phyloP scores from a whole-genome alignment of 2,888 invertebrate species.

The Galeruca laticollis region DNA sequence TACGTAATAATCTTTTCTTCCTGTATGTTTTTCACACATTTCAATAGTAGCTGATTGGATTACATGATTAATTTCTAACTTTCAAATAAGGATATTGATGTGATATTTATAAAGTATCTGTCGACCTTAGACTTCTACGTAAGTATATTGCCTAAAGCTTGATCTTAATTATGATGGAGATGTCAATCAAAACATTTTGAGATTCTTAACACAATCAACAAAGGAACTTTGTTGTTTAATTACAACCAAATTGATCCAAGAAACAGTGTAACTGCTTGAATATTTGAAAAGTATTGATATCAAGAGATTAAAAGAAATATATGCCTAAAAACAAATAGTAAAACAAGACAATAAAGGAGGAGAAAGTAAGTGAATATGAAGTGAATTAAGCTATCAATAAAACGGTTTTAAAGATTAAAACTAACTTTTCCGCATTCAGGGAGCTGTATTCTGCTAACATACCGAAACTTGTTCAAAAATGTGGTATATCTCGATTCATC shows the following conservation, averaged over 20 bases:
- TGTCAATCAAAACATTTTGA: background rate
- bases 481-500: no score
- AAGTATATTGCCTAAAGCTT: background rate
- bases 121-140: conserved; percentile 2
- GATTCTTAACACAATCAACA: background rate
- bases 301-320: no score
- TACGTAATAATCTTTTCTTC: conserved; percentile 10
- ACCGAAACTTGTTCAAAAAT: no score
- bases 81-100: conserved; percentile 10
- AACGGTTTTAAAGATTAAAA: no score
- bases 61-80: background rate
- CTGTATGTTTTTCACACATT: background rate
- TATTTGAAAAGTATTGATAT: no score
- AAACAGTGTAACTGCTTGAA: no score
- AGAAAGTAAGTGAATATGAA: no score
- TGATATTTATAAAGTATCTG: background rate
- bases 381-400: no score
- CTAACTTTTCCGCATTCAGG: no score
- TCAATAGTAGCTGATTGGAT: background rate
- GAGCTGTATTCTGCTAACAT: no score
- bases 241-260: background rate
- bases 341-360: no score
- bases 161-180: background rate
- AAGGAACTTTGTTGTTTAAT: background rate
- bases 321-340: no score